A percentile compares a stretch with the other conserved stretches of the same genome.
These are phyloP conservation scores for Neodiprion pinetum DNA, from an alignment of 1,140 invertebrate genomes.

Conservation along the genomic window DNA sequence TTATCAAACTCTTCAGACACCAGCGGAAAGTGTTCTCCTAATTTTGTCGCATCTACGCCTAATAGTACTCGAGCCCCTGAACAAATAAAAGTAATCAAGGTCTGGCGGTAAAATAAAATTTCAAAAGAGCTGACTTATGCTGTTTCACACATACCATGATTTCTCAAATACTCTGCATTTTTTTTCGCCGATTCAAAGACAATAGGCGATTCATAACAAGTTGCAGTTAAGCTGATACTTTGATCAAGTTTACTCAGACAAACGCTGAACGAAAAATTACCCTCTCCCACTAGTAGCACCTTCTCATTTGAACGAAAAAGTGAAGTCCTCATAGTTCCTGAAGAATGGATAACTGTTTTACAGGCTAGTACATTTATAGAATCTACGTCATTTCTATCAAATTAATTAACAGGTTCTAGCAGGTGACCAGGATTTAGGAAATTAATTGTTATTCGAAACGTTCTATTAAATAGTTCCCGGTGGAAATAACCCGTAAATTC, in stretches of 20 bases:
- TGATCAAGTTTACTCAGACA: slow-evolving; percentile 50
- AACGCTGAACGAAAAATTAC: slow-evolving; percentile 67
- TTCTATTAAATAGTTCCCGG: too few species aligned
- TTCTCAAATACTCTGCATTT: slow-evolving; percentile 47
- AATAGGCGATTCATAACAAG: slow-evolving; percentile 46
- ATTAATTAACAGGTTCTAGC: too few species aligned
- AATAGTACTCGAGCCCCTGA: slow-evolving; percentile 60
- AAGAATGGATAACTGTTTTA: background rate
- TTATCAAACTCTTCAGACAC: slow-evolving; percentile 53
- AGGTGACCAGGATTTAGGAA: too few species aligned
- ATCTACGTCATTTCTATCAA: too few species aligned
- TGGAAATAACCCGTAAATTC: too few species aligned
- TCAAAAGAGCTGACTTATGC: background rate
- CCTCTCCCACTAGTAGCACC: slow-evolving; percentile 64
- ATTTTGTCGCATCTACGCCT: slow-evolving; percentile 63
- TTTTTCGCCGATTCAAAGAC: slow-evolving; percentile 34
- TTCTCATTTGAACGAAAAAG: slow-evolving; percentile 44
- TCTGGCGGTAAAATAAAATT: background rate
- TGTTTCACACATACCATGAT: slow-evolving; percentile 45
- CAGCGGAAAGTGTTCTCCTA: slow-evolving; percentile 45
- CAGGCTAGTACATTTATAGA: too few species aligned
- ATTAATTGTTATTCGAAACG: too few species aligned
- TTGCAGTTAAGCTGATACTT: slow-evolving; percentile 42
- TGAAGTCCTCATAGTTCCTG: slow-evolving; percentile 38
- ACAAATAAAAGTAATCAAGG: slow-evolving; percentile 43